Percentiles rank a stretch among this genome's conserved stretches.
Conservation (phyloP, 64 coral and sea anemone species). For the Montipora capricornis region DNA sequence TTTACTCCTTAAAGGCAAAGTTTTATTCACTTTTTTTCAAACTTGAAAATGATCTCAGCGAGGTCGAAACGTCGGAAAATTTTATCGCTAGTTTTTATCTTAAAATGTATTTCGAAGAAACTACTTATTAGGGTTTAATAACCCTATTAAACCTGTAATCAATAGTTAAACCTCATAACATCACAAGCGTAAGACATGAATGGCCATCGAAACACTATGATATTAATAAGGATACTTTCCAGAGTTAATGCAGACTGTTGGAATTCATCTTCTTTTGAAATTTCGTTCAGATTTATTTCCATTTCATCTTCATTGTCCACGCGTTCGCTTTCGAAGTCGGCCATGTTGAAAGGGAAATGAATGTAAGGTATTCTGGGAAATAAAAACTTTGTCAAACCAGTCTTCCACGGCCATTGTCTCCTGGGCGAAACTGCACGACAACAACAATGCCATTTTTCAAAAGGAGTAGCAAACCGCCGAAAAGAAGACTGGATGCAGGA, state of each 20-base stretch:
- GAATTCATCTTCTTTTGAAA: background rate
- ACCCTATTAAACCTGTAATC: no score
- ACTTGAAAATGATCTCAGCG: no score
- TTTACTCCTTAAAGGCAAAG: no score
- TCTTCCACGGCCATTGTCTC: background rate
- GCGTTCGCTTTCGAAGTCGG: background rate
- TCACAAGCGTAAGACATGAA: background rate
- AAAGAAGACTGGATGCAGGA: slow-evolving; percentile 73
- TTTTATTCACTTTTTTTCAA: no score
- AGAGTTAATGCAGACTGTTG: slow-evolving; percentile 3
- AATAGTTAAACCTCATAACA: no score
- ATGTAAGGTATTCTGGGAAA: slow-evolving; percentile 5
- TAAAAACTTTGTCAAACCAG: background rate
- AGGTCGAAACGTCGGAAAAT: no score
- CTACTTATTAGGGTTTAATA: no score
- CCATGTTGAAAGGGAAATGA: background rate
- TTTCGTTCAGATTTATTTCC: background rate
- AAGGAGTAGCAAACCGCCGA: slow-evolving; percentile 58
- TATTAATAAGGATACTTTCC: slow-evolving; percentile 41
- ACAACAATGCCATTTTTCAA: slow-evolving; percentile 65
- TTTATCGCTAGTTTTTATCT: no score
- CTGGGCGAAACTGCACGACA: background rate
- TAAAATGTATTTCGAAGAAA: no score
- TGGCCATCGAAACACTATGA: background rate
- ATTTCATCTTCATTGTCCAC: slow-evolving; percentile 11